Evolutionary conservation across 1,140 invertebrate genomes (phyloP), one percentile per base, ranked within the genome.

Genomic region (Lithobius niger): DNA sequence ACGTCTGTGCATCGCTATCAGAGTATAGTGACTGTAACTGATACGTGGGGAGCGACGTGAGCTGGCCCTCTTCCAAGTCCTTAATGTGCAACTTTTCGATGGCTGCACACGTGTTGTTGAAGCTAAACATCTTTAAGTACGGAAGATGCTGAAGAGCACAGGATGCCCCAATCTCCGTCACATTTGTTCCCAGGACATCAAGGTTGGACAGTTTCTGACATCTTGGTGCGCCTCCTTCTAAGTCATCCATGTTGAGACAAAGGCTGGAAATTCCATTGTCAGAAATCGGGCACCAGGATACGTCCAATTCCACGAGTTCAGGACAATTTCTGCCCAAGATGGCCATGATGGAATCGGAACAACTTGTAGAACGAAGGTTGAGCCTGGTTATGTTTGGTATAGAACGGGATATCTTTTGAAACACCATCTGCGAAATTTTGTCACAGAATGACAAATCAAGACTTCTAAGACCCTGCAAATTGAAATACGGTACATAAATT

Each of bases 271-370:
- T n/a, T 15, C 51, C 51, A 6, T 3, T 15, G 22, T 52, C 51
- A 19, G 51, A 18, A 3, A 52, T 25, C 27, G 51, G 51, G 24
- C 51, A 52, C 27, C 27, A 52, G 19, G 27, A 52, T 18, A 52
- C 27, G 31, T 52, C 31, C 3, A 52, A 21, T 25, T 27, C 27
- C 13, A 13, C 16, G 3, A 50, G 10, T 50, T 50, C 13, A 13
- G 13, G 48, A 19, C 48, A 50, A 19, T 50, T 22, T 3, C 48
- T 19, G 10, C 48, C 48, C 3, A 50, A 13, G 19, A 6, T 6
- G 6, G 48, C 13, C 4, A 50, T 13, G 27, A 50, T 26, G 10
- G 3, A 22, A 27, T 50, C 48, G 13, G 25, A 27, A 26, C 48
- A 50, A 6, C 25, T 19, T 4, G 24, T 50, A 3, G 48, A 50